phyloP scores from a whole-genome alignment of 2,888 invertebrate species.

The Hirtodrosophila cameraria region DNA sequence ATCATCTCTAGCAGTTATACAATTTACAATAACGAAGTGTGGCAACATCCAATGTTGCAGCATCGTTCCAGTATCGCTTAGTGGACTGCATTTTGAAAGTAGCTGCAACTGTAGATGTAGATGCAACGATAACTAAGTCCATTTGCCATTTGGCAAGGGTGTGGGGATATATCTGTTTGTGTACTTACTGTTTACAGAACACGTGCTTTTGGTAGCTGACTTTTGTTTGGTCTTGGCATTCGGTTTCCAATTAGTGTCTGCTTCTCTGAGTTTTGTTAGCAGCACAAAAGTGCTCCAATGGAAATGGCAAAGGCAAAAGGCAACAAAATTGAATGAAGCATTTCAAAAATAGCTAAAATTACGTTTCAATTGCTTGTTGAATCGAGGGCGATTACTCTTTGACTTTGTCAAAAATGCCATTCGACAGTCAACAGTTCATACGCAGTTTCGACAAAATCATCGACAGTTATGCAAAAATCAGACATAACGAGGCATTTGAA shows the following conservation, averaged over 20 bases:
- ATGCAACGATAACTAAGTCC: constrained; percentile 33
- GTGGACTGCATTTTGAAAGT: constrained; percentile 33
- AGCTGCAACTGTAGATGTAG: constrained; percentile 11
- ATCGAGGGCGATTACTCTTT: too few relatives aligned
- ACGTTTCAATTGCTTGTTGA: constrained; percentile 27
- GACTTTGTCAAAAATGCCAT: too few relatives aligned
- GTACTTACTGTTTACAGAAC: constrained; percentile 19
- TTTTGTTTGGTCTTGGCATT: constrained; percentile 7
- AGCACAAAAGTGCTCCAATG: constrained; percentile 36
- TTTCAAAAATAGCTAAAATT: constrained; percentile 10
- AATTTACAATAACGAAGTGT: background rate
- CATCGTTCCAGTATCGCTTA: background rate
- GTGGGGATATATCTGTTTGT: constrained; percentile 10
- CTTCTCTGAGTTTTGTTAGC: constrained; percentile 40
- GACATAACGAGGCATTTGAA: too few relatives aligned
- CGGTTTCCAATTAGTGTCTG: constrained; percentile 26
- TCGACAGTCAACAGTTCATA: too few relatives aligned
- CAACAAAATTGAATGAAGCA: constrained; percentile 34
- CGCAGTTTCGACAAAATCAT: too few relatives aligned
- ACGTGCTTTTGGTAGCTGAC: constrained; percentile 15
- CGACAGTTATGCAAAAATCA: too few relatives aligned
- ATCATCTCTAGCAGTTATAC: constrained; percentile 15
- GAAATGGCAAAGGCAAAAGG: constrained; percentile 42
- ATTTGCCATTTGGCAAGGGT: constrained; percentile 14
- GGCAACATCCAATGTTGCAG: background rate